These are phyloP conservation scores for Epirrita christyi DNA, from an alignment of 2,888 invertebrate genomes.

Conservation along the genomic window DNA sequence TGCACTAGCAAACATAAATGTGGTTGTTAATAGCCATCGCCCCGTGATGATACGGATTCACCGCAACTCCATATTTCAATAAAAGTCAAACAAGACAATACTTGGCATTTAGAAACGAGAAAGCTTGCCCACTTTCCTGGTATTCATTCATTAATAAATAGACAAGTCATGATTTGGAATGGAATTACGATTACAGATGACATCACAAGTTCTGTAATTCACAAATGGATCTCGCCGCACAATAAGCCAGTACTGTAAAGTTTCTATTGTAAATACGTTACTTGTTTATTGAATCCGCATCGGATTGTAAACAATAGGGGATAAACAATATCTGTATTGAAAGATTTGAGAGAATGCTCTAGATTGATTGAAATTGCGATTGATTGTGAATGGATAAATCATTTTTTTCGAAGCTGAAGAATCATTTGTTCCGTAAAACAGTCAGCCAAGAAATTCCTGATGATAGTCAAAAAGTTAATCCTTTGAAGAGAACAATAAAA, in stretches of 20 bases:
- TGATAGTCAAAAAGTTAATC: too few relatives aligned
- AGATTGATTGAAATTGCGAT: slow-evolving; percentile 36
- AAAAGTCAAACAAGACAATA: slow-evolving; percentile 41
- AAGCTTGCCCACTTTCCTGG: slow-evolving; percentile 34
- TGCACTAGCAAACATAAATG: neutral
- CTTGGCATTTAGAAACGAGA: slow-evolving; percentile 40
- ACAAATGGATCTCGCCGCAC: slow-evolving; percentile 44
- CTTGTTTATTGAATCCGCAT: slow-evolving; percentile 55
- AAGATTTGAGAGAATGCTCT: slow-evolving; percentile 52
- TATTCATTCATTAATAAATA: slow-evolving; percentile 41
- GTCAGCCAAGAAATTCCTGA: slow-evolving; percentile 17
- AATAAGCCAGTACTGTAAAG: slow-evolving; percentile 46
- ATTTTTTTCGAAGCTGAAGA: slow-evolving; percentile 19
- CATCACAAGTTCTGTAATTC: slow-evolving; percentile 48
- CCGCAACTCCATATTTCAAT: slow-evolving; percentile 31
- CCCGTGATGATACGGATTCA: slow-evolving; percentile 15
- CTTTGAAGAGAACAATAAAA: neutral
- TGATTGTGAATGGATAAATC: slow-evolving; percentile 25
- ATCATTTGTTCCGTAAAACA: slow-evolving; percentile 41
- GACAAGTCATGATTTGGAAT: slow-evolving; percentile 38
- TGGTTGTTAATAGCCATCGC: slow-evolving; percentile 4
- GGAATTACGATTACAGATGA: slow-evolving; percentile 44
- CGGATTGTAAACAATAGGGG: slow-evolving; percentile 54
- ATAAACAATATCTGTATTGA: slow-evolving; percentile 60
- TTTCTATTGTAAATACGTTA: slow-evolving; percentile 57